phyloP scores from a whole-genome alignment of 53 echinoderm and acorn worm species.

The Hippasteria phrygiana region DNA sequence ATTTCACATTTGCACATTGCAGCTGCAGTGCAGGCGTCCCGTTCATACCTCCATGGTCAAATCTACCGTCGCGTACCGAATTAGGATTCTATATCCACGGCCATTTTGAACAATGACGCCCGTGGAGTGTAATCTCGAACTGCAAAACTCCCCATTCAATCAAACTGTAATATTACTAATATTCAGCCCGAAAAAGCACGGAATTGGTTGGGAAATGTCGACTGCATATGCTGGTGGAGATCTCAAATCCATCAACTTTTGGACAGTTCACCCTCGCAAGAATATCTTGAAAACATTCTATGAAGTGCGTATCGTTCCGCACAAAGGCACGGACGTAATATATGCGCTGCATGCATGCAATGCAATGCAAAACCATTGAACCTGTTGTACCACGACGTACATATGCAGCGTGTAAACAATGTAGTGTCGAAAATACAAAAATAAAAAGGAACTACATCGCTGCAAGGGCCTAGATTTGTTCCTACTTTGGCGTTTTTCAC shows the following conservation, averaged over 20 bases:
- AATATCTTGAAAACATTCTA: slow-evolving; percentile 41
- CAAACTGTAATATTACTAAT: not conserved
- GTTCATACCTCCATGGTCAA: too few species aligned
- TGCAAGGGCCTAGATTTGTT: slow-evolving; percentile 65
- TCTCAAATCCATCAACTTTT: slow-evolving; percentile 17
- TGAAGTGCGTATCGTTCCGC: slow-evolving; percentile 61
- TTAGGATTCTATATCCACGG: not conserved
- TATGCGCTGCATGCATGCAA: not conserved
- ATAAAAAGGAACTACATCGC: slow-evolving; percentile 55
- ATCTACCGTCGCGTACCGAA: too few species aligned
- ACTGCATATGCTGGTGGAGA: slow-evolving; percentile 26
- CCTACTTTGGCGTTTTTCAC: not conserved
- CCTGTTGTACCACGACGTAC: slow-evolving; percentile 26
- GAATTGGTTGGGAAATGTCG: not conserved
- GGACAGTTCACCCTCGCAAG: slow-evolving; percentile 65
- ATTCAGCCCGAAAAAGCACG: not conserved
- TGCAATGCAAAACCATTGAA: not conserved
- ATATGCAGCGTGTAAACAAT: not conserved
- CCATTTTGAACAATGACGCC: slow-evolving; percentile 16
- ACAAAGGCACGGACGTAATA: slow-evolving; percentile 7
- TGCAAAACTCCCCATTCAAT: too few species aligned
- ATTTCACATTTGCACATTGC: too few species aligned
- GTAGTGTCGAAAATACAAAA: not conserved
- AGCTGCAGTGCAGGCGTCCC: too few species aligned
- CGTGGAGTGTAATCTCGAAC: too few species aligned